Evolutionary conservation across 2,888 invertebrate species (phyloP), one percentile per base, ranked within the genome.

Genomic region (Oxyscelio sp.): DNA sequence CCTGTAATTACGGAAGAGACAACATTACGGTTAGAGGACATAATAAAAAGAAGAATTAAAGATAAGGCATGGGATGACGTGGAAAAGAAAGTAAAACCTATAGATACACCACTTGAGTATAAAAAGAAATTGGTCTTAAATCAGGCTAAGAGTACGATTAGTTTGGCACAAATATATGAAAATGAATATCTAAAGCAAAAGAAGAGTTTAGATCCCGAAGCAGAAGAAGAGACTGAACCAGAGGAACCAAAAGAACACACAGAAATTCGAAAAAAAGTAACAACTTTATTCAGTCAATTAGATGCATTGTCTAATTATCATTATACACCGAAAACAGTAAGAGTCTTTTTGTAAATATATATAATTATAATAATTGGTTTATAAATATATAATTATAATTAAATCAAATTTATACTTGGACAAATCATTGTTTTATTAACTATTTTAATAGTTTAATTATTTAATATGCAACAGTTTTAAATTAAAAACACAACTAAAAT

Each of bases 1-100:
- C 99, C 99, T 1, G 96, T 98, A 0, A 98, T 99, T 54, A 99
- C 99, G 0, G 98, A 98, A 92, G 96, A 98, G 93, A 98, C 98
- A 0, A 98, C 98, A 0, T 91, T 97, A 4, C 97, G 96, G 54
- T 94, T 99, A 54, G 99, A 99, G 94, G 98, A 98, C 87, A 96
- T 99, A 13, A 98, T 99, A n/a, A 96, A 95, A 86, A 98, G 97
- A 91, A 95, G 99, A 90, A 97, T 99, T 38, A 98, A 98, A 94
- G 98, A 99, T 91, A 96, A 97, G 95, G 97, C 97, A 0, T 99
- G 98, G 97, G 99, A 99, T 93, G 99, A 99, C 94, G 99, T 99
- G 0, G 96, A 96, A 82, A 96, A 97, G 61, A 99, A 98, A 95
- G 96, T 96, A 21, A 98, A 98, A 92, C 97, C 98, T 0, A 96